phyloP scores from a whole-genome alignment of 2,797 vertebrate genomes.

The Spea hammondii region DNA sequence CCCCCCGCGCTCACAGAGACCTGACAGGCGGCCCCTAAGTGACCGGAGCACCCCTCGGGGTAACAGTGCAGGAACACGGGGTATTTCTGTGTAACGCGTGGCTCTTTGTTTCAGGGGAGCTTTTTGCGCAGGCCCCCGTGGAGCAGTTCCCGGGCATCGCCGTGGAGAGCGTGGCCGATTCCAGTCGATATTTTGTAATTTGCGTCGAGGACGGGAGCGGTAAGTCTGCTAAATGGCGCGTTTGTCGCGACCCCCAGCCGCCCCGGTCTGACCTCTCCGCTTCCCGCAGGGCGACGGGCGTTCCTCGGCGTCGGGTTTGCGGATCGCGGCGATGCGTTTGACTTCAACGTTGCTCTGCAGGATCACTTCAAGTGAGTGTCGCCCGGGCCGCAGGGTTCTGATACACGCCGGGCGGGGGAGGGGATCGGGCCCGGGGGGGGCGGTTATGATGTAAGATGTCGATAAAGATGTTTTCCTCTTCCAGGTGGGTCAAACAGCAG shows the following conservation, averaged over 20 bases:
- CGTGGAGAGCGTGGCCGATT: constrained; percentile 87
- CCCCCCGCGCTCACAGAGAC: too few relatives aligned
- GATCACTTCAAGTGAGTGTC: constrained; percentile 96
- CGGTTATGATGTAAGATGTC: background rate
- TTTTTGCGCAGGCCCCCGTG: constrained; percentile 90
- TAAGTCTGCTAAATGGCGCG: constrained; percentile 50
- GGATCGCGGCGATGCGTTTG: constrained; percentile 95
- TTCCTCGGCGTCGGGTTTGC: constrained; percentile 93
- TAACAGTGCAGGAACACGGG: too few relatives aligned
- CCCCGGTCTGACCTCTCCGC: background rate
- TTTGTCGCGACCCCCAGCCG: background rate
- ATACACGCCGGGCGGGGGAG: background rate
- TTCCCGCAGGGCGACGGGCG: constrained; percentile 80
- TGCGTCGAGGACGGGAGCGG: constrained; percentile 87
- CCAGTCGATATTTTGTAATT: constrained; percentile 93
- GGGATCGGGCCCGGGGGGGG: background rate
- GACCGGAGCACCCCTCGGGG: too few relatives aligned
- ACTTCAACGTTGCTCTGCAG: constrained; percentile 95
- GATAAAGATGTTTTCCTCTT: background rate
- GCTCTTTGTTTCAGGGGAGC: constrained; percentile 76
- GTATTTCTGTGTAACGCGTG: background rate
- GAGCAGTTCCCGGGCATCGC: constrained; percentile 86
- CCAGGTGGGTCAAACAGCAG: constrained; percentile 95
- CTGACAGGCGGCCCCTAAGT: too few relatives aligned
- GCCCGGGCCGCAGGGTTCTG: background rate